These are phyloP conservation scores for Phymastichus coffea DNA, from an alignment of 1,140 invertebrate species.

Conservation along the genomic window DNA sequence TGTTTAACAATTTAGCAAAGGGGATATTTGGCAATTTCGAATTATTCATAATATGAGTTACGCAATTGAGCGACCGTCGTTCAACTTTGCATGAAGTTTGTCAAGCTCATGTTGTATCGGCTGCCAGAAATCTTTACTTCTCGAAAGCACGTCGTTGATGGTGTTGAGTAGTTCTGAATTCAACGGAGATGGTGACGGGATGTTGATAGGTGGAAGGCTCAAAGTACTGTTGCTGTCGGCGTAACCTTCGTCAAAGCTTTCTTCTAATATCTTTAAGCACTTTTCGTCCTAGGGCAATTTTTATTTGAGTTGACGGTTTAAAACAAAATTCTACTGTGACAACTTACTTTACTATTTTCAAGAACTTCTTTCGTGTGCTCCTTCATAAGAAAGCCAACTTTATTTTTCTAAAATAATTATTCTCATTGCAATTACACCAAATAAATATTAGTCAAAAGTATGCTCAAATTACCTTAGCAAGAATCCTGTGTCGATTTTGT, in stretches of 20 bases:
- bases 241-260: slow-evolving; percentile 47
- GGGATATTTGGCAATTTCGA: too few species aligned
- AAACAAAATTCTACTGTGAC: not conserved
- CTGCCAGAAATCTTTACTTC: slow-evolving; percentile 42
- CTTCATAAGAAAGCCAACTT: slow-evolving; percentile 31
- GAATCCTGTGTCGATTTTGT: not conserved
- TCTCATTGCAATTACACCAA: not conserved
- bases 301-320: not conserved
- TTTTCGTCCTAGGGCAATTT: not conserved
- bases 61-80: too few species aligned
- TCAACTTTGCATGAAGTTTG: slow-evolving; percentile 37
- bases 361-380: slow-evolving; percentile 36
- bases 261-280: slow-evolving; percentile 35
- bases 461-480: slow-evolving; percentile 16
- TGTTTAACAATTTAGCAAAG: too few species aligned
- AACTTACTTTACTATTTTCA: slow-evolving; percentile 38
- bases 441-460: slow-evolving; percentile 1
- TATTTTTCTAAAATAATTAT: slow-evolving; percentile 29
- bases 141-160: slow-evolving; percentile 37
- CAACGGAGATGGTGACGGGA: slow-evolving; percentile 41
- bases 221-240: slow-evolving; percentile 34
- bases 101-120: slow-evolving; percentile 42
- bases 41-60: too few species aligned
- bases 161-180: slow-evolving; percentile 43
- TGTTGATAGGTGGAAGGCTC: slow-evolving; percentile 20